Conservation (phyloP, 2,113 vertebrate genomes). For the Procavia capensis region DNA sequence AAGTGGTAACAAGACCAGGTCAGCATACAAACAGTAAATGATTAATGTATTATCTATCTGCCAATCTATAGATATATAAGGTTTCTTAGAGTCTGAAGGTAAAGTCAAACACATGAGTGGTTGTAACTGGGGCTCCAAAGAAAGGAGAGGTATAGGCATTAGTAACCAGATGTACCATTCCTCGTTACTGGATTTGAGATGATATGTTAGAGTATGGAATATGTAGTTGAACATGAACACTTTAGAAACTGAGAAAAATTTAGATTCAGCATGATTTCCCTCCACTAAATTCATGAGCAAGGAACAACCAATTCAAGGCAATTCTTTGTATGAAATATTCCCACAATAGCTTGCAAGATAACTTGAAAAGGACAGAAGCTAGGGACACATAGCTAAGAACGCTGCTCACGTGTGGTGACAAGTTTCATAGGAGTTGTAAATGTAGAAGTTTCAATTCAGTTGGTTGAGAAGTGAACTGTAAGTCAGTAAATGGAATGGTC, state of each 20-base stretch:
- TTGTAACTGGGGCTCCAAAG: not conserved
- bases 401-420: not conserved
- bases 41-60: no score
- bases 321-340: not conserved
- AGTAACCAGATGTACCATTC: not conserved
- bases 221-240: not conserved
- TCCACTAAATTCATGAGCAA: not conserved
- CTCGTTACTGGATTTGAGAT: not conserved
- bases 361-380: not conserved
- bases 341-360: not conserved
- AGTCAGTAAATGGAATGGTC: not conserved
- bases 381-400: not conserved
- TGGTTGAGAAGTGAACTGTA: not conserved
- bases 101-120: not conserved
- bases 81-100: not conserved
- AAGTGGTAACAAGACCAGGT: not conserved
- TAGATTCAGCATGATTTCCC: not conserved
- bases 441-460: not conserved
- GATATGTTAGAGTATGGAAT: accelerated
- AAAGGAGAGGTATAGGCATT: not conserved
- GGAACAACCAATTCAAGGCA: no score
- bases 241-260: not conserved
- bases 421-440: not conserved
- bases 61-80: not conserved
- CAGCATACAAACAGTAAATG: not conserved